phyloP scores from a whole-genome alignment of 2,797 vertebrate species.

The Antennarius maculatus region DNA sequence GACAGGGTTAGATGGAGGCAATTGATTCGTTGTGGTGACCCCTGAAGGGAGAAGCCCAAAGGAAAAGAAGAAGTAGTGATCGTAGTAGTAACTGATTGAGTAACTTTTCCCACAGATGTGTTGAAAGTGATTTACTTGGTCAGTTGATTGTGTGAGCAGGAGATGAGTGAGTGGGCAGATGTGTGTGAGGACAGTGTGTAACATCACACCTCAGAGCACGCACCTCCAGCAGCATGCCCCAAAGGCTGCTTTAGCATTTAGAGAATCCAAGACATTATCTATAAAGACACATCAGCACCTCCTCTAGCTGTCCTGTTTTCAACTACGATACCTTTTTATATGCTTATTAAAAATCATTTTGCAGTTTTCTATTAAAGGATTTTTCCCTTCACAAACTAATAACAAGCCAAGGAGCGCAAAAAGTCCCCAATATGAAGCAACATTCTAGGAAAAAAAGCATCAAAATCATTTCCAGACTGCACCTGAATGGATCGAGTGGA shows the following conservation, averaged over 20 bases:
- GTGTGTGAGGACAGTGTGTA: conserved; percentile 58
- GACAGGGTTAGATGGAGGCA: no score
- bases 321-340: conserved; percentile 38
- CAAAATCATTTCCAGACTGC: conserved; percentile 81
- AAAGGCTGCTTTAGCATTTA: conserved; percentile 15
- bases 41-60: no score
- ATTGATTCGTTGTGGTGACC: no score
- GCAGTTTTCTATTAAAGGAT: conserved; percentile 48
- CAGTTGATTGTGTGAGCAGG: conserved; percentile 11
- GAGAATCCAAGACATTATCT: conserved; percentile 45
- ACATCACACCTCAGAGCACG: conserved; percentile 47
- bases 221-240: conserved; percentile 28
- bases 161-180: conserved; percentile 50
- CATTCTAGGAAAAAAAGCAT: conserved; percentile 73
- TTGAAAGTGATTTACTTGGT: conserved; percentile 37
- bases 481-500: conserved; percentile 71
- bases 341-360: conserved; percentile 31
- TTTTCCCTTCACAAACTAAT: conserved; percentile 49
- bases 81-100: no score
- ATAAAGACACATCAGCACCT: conserved; percentile 44
- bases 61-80: no score
- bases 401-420: conserved; percentile 77
- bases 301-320: conserved; percentile 57
- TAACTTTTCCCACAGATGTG: conserved; percentile 4
- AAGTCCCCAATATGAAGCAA: conserved; percentile 73